Conservation (phyloP, 1,140 invertebrate genomes). For the Drosophila aff. region DNA sequence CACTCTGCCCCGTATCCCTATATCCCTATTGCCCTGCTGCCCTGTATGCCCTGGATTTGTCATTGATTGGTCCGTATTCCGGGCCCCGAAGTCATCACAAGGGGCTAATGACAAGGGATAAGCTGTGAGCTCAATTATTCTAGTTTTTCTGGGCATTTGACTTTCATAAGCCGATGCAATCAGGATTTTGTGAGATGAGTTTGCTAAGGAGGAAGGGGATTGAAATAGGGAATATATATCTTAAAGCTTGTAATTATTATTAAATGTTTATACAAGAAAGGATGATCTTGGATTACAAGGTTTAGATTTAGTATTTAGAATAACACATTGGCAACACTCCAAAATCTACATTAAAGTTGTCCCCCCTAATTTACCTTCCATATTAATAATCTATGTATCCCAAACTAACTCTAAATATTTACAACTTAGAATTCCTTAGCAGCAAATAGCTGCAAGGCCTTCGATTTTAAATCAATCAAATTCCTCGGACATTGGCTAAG, state of each 20-base stretch:
- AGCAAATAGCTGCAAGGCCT: neutral
- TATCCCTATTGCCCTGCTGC: neutral
- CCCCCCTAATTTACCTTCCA: neutral
- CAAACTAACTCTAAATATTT: neutral
- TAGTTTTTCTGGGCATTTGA: constrained; percentile 17
- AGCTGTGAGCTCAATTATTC: constrained; percentile 31
- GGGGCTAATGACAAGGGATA: constrained; percentile 32
- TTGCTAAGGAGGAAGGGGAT: neutral
- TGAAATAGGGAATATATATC: no score
- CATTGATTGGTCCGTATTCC: constrained; percentile 35
- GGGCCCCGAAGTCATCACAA: constrained; percentile 1
- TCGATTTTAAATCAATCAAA: constrained; percentile 9
- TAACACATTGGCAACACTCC: neutral
- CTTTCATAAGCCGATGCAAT: constrained; percentile 9
- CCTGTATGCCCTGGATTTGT: constrained; percentile 15
- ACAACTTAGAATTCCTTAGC: neutral
- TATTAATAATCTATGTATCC: neutral
- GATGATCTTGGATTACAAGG: neutral
- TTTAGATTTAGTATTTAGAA: neutral
- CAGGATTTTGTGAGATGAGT: neutral
- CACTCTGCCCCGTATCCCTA: neutral
- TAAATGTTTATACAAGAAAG: neutral
- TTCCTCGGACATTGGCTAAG: constrained; percentile 17
- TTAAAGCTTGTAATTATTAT: neutral
- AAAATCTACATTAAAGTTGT: neutral